Evolutionary conservation across 2,797 vertebrate genomes (phyloP), one percentile per base, ranked within the genome.

Genomic region (Sebastes taczanowskii): DNA sequence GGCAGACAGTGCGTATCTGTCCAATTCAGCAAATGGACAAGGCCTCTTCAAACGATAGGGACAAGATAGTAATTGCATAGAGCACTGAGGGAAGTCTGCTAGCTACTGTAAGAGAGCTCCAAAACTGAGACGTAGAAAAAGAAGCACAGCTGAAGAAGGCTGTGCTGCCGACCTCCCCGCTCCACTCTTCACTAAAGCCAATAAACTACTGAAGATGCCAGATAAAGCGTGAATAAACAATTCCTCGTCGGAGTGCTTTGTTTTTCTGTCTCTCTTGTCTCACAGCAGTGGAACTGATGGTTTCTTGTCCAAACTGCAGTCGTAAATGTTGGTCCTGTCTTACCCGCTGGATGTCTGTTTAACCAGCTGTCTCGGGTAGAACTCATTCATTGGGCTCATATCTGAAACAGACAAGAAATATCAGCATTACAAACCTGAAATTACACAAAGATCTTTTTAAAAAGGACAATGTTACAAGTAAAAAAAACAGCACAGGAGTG

Each of bases 341-440:
- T 46, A 11, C 42, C 29, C 46, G 38, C 35, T 11, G 61, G 32
- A 72, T 71, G 61, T 80, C 42, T 68, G 81, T 71, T 63, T n/a
- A 64, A 69, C 23, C 72, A 72, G 73, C 70, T 58, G 74, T 73
- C 63, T 68, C 11, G 10, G 72, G 60, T 25, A 16, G 42, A 27
- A 27, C 63, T 96, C 93, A 96, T 87, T 96, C 96, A 29, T 94
- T 94, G 29, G 95, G 93, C 83, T 96, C 96, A 14, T 96, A 96
- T 87, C 96, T 96, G 86, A 68, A 90, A 91, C 30, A 86, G 58
- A 83, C 8, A 32, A 64, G 61, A 3, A 30, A 61, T 6, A 29
- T 29, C 18, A 78, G 20, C 27, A 2, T 55, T 2, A 59, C 6
- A 42, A 56, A 73, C 25, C 14, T 23, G 23, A 69, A 34, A 53